Evolutionary conservation across 2,888 invertebrate genomes (phyloP).

Genomic region (Cryptophagus acutangulus): DNA sequence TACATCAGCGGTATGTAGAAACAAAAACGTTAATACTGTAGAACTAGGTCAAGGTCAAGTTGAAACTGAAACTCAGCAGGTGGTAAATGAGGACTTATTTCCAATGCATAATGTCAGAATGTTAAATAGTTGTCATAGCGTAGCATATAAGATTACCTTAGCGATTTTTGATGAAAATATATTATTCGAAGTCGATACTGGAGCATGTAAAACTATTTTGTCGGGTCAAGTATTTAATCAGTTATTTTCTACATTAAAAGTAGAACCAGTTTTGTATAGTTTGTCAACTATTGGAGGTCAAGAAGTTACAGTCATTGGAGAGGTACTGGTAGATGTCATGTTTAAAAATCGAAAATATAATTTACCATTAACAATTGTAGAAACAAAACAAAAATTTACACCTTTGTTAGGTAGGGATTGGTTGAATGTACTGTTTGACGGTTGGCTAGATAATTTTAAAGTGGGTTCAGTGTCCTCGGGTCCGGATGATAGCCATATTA

Average conservation of each 20-base stretch:
- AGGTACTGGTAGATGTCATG: constrained; percentile 8
- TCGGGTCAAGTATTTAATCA: not conserved
- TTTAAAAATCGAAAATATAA: constrained; percentile 6
- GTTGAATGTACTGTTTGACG: constrained; percentile 8
- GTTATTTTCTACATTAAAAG: constrained; percentile 5
- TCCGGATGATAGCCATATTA: not conserved
- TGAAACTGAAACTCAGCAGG: not conserved
- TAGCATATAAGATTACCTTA: constrained; percentile 4
- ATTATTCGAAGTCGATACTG: constrained; percentile 9
- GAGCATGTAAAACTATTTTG: constrained; percentile 12
- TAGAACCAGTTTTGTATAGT: constrained; percentile 10
- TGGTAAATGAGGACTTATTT: constrained; percentile 1
- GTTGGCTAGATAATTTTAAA: constrained; percentile 8
- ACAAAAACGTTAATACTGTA: not conserved
- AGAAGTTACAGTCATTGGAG: constrained; percentile 8
- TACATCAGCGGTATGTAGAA: constrained; percentile 5
- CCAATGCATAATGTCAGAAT: not conserved
- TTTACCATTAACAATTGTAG: too few species aligned
- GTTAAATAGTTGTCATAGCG: constrained; percentile 6
- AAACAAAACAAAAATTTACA: constrained; percentile 3
- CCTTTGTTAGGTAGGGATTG: constrained; percentile 13
- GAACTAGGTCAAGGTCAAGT: too few species aligned
- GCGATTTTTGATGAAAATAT: constrained; percentile 2
- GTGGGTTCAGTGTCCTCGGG: too few species aligned
- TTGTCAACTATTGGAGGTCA: constrained; percentile 10